Base-by-base conservation (phyloP, 2,888 invertebrate species). In the Stenodera caucasica region DNA sequence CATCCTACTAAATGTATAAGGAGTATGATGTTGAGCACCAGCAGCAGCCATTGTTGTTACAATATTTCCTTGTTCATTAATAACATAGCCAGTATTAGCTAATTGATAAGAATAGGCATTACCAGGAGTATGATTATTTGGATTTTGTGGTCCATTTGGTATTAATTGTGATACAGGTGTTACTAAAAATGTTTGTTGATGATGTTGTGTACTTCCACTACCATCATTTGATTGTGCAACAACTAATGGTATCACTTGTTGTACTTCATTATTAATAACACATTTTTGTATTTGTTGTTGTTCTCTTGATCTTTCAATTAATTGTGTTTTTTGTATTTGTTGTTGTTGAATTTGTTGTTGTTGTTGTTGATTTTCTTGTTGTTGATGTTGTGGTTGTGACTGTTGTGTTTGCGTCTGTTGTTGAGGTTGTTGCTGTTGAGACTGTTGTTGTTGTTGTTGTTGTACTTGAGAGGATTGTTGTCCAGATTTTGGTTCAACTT, bases 151-250 rank as follows among this genome's bases (percentile, higher is more conserved):
- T 40, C 77, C 77, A 68, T 78, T 80, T 21, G 80, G 86, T 68
- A 87, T 84, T 77, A 88, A 82, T 78, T 87, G 87, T 23, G 86
- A 85, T 29, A 88, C 86, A 1, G 87, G 87, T 1, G 87, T 86
- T 8, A 88, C 87, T 62, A 87, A 82, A 75, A 86, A 88, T 0
- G 87, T 84, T 69, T 86, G 86, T 72, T 86, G 87, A 51, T 86
- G 86, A 67, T 86, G 85, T 62, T 80, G 78, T 21, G 72, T 65
- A 5, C 69, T 64, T 7, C 68, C 64, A 8, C 68, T 69, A 55
- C 73, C 72, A 63, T 75, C 77, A 64, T 74, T 76, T 40, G 77
- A 74, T 18, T 78, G 86, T 0, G 87, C 85, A 26, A 87, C 86
- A 9, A 87, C 86, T 32, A 87, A 74, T 0, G 87, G 87, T 65